phyloP scores from a whole-genome alignment of 2,888 invertebrate species.

The Chesias legatella region DNA sequence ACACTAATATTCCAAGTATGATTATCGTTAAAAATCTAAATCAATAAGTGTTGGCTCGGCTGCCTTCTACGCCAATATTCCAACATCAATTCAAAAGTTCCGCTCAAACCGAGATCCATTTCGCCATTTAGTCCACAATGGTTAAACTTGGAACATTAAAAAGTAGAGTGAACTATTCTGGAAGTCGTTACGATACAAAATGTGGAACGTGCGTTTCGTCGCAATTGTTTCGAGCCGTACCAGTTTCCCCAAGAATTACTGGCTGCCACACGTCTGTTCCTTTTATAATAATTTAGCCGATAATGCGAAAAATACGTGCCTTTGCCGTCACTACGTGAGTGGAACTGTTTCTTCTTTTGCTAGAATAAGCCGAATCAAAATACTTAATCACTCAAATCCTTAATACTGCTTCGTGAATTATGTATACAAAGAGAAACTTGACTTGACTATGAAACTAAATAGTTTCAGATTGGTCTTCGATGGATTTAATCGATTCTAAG shows the following conservation, averaged over 20 bases:
- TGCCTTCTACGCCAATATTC: no score
- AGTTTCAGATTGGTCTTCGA: no score
- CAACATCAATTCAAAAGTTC: conserved; percentile 6
- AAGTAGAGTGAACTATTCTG: conserved; percentile 31
- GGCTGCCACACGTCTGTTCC: conserved; percentile 66
- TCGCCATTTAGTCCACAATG: conserved; percentile 24
- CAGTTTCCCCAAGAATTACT: conserved; percentile 49
- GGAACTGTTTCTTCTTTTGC: conserved; percentile 64
- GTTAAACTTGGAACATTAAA: conserved; percentile 27
- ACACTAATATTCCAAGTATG: no score
- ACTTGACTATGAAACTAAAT: no score
- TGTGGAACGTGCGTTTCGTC: conserved; percentile 47
- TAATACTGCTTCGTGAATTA: conserved; percentile 1
- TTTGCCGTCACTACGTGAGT: conserved; percentile 63
- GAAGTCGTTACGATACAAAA: conserved; percentile 32
- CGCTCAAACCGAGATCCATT: conserved; percentile 23
- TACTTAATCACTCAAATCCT: conserved; percentile 32
- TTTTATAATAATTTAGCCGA: conserved; percentile 75
- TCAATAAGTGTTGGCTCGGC: neutral
- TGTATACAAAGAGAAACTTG: neutral
- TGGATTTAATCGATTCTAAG: no score
- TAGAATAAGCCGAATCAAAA: conserved; percentile 66
- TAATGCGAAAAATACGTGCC: conserved; percentile 78
- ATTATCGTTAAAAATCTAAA: no score
- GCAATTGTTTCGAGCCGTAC: conserved; percentile 46